Evolutionary conservation across 2,113 vertebrate genomes (phyloP).

Genomic region (Petrocephalus microphthalmus): DNA sequence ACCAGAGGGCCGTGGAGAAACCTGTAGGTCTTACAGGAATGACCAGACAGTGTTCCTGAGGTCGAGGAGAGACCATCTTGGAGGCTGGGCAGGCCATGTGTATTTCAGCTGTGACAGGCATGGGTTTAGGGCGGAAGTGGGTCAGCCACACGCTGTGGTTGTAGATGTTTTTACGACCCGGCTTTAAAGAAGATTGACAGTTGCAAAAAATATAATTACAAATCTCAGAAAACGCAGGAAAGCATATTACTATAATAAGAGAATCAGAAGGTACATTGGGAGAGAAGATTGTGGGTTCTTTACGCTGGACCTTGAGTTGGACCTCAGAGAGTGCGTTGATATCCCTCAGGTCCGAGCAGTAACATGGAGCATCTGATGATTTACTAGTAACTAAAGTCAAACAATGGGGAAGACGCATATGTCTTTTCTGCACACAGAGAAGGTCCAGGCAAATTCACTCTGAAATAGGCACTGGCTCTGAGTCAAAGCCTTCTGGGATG

Average conservation of each 20-base stretch:
- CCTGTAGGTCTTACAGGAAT: conserved; percentile 1
- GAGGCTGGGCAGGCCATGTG: not conserved
- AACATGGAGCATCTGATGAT: not conserved
- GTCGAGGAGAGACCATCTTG: not conserved
- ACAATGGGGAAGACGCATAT: not conserved
- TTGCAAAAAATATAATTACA: conserved; percentile 24
- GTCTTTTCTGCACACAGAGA: too few relatives aligned
- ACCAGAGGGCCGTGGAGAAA: not conserved
- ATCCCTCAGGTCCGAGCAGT: not conserved
- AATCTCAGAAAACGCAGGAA: not conserved
- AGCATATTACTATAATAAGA: conserved; percentile 32
- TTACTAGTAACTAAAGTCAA: not conserved
- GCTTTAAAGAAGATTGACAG: conserved; percentile 4
- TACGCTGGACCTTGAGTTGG: not conserved
- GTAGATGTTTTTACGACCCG: conserved; percentile 36
- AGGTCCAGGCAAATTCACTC: not conserved
- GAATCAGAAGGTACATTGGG: conserved; percentile 25
- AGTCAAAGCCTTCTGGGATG: not conserved
- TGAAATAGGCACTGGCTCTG: not conserved
- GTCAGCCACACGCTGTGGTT: conserved; percentile 42
- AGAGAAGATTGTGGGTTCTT: not conserved
- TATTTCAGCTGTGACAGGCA: not conserved
- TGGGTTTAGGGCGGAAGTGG: conserved; percentile 21
- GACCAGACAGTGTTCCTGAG: conserved; percentile 31
- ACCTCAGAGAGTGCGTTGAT: not conserved